Evolutionary conservation across 2,113 vertebrate genomes (phyloP), one percentile per base, ranked within the genome.

Genomic region (Amazona guildingii): DNA sequence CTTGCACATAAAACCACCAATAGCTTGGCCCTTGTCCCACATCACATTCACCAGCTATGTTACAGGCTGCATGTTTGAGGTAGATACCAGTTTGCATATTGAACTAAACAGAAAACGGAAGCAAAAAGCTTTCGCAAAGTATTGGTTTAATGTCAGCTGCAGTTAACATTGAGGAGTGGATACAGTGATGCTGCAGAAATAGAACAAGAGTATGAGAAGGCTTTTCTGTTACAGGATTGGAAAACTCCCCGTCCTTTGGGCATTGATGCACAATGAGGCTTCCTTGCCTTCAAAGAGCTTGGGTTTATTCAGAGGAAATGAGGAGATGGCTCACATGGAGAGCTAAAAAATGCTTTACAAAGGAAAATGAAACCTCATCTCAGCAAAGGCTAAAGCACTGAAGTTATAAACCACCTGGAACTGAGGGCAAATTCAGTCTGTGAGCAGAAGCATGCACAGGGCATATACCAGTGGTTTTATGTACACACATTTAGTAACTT

Each of bases 11-110:
- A 54, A 76, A 14, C 33, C 55, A 59, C 33, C 20, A 59, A 23
- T 59, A 59, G 6, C 13, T 35, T 59, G 33, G 57, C 33, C 33
- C 57, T 35, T 15, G 57, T 59, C 54, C 67, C 37, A 11, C 13
- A 1, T 3, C 29, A 11, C 39, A 33, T 20, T 7, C 18, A 24
- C 9, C 20, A 64, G 31, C 29, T 25, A 8, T 0, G 1, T 25
- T 17, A 7, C 28, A 28, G 39, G 51, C n/a, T 54, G 48, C 17
- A 1, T 5, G 9, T 35, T 13, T 29, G 46, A 23, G 29, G 5
- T 29, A 16, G 24, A 33, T 15, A 64, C 16, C 49, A 35, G 23
- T 28, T 4, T 5, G 13, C 28, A 6, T 19, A 8, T 29, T 27
- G 8, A n/a, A 35, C 17, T 25, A 46, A 67, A 17, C 0, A 18